A percentile compares a stretch with the other conserved stretches of the same genome.
phyloP scores from a whole-genome alignment of 2,113 vertebrate species.

The Noturus placidus region DNA sequence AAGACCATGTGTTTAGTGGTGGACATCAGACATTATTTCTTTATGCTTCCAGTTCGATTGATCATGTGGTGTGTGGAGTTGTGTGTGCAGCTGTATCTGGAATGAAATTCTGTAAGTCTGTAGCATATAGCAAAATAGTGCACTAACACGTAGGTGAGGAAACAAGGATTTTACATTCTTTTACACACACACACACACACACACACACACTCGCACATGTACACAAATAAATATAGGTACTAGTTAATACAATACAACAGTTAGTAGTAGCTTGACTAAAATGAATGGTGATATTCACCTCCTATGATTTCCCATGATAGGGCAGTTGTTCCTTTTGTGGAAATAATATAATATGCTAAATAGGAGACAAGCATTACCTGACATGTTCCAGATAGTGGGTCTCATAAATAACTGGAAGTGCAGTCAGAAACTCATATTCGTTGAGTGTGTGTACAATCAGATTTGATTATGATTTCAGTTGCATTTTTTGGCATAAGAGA shows the following conservation, averaged over 20 bases:
- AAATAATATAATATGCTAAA: conserved; percentile 1
- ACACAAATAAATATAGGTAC: not conserved
- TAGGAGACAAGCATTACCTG: conserved; percentile 5
- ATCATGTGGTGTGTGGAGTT: not conserved
- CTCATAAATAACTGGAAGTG: conserved; percentile 3
- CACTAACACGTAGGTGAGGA: not conserved
- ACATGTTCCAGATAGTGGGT: conserved; percentile 10
- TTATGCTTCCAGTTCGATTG: not conserved
- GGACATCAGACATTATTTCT: not conserved
- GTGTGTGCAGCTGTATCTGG: conserved; percentile 8
- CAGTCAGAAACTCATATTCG: conserved; percentile 12
- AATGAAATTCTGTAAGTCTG: not conserved
- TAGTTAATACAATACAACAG: not conserved
- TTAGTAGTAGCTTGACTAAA: conserved; percentile 9
- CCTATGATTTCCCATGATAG: not conserved
- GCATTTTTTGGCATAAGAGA: not conserved
- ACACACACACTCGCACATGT: not conserved
- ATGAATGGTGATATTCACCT: not conserved
- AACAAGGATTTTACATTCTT: not conserved
- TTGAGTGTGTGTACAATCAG: conserved; percentile 20
- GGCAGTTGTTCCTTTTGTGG: conserved; percentile 6
- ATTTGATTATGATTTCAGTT: conserved; percentile 16
- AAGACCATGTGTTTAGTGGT: not conserved
- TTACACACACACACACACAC: not conserved
- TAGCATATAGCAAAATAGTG: conserved; percentile 29